A percentile compares a stretch with the other conserved stretches of the same genome.
phyloP scores from a whole-genome alignment of 2,888 invertebrate genomes.

The Corbicula japonica region DNA sequence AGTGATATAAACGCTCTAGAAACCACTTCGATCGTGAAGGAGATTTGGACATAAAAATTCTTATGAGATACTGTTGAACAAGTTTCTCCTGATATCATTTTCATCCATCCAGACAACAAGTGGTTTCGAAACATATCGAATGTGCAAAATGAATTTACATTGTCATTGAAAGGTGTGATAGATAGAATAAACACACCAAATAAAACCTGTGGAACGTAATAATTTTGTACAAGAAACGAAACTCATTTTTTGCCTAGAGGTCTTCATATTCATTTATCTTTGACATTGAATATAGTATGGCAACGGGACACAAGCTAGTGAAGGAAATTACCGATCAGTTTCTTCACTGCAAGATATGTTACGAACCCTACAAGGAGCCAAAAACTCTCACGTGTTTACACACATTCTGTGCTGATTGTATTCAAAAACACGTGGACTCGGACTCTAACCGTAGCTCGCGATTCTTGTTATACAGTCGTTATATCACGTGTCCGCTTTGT shows the following conservation, averaged over 20 bases:
- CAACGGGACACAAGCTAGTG: constrained; percentile 81
- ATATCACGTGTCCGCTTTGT: constrained; percentile 85
- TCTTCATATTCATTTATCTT: background rate
- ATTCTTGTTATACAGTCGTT: constrained; percentile 81
- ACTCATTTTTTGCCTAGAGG: background rate
- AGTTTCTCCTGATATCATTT: too few relatives aligned
- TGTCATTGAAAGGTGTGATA: background rate
- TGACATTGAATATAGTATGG: constrained; percentile 69
- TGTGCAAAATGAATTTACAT: too few relatives aligned
- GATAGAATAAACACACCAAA: background rate
- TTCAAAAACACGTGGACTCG: constrained; percentile 84
- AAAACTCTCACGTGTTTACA: constrained; percentile 85
- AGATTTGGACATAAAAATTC: too few relatives aligned
- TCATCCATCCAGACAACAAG: too few relatives aligned
- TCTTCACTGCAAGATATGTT: constrained; percentile 85
- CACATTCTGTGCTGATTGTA: constrained; percentile 85
- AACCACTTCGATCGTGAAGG: too few relatives aligned
- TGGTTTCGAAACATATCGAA: too few relatives aligned
- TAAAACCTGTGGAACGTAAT: background rate
- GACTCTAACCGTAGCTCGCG: constrained; percentile 79
- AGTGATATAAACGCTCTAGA: constrained; percentile 50
- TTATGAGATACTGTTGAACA: too few relatives aligned
- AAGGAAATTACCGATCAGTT: constrained; percentile 86
- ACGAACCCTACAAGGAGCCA: constrained; percentile 84
- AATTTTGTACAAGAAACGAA: background rate